Base-by-base conservation (phyloP, 1,140 invertebrate species). In the Sitophilus oryzae region DNA sequence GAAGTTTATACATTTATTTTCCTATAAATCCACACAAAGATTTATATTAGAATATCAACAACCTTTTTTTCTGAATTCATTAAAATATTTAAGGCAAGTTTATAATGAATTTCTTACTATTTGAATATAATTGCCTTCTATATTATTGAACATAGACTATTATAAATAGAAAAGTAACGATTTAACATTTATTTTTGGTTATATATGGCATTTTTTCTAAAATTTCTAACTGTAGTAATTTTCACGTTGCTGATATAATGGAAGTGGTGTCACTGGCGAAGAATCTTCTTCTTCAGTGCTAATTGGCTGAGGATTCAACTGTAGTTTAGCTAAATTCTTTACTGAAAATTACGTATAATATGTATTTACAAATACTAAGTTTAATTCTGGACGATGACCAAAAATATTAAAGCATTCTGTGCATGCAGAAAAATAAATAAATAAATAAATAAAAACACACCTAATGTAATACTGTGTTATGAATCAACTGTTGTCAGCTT, bases 221-320 rank as follows among this genome's bases (percentile, higher is more conserved):
- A 16, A 20, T 5, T 14, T 34, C 51, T 82, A 91, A 62, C 85
- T 84, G 66, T 86, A 89, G 74, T 80, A 90, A 70, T 90, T 90
- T 64, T 90, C 86, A 66, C 88, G 79, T 72, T 91, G 88, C 71
- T 91, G 88, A 67, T 88, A 88, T 52, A 90, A 76, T 38, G 88
- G 88, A 66, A 90, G 75, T 62, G 80, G 75, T 22, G 79, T 77
- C 63, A 76, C 73, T 34, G 84, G 83, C 57, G 83, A 85, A 42
- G 77, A 75, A 65, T 85, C 83, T 50, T 84, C 82, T 42, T 80
- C 79, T 34, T 83, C 79, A 53, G 77, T 75, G 58, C 68, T 74
- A 34, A 71, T 67, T 44, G 79, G 67, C 62, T 56, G 60, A 50
- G 63, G 62, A 49, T 73, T 74, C 64, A 72, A 64, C 20, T 83